Evolutionary conservation across 2,888 invertebrate species (phyloP).

Genomic region (Sarcophaga carnaria): DNA sequence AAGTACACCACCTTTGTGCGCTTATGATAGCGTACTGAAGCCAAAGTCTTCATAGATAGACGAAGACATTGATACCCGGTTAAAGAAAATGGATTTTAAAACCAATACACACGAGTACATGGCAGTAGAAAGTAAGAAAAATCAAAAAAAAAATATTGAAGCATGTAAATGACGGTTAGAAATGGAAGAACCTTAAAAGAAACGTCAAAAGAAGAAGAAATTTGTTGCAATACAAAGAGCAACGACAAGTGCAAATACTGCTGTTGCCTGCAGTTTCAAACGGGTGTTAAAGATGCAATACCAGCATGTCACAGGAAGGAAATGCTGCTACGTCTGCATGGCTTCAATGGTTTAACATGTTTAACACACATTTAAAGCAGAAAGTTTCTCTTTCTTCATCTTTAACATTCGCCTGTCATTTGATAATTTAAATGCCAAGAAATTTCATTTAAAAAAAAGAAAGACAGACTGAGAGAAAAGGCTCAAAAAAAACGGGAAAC

Average conservation of each 20-base stretch:
- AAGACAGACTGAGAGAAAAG: not conserved
- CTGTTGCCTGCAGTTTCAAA: not conserved
- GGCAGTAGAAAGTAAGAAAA: no score
- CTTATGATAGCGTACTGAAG: not conserved
- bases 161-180: no score
- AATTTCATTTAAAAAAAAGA: not conserved
- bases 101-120: no score
- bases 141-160: no score
- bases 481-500: not conserved
- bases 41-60: constrained; percentile 33
- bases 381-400: not conserved
- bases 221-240: no score
- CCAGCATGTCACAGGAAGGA: constrained; percentile 58
- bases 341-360: constrained; percentile 48
- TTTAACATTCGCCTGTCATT: no score
- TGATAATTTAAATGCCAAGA: constrained; percentile 44
- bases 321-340: constrained; percentile 41
- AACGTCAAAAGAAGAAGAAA: no score
- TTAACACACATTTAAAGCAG: not conserved
- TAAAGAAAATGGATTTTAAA: no score
- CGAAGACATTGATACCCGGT: constrained; percentile 46
- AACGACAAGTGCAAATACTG: no score
- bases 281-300: not conserved
- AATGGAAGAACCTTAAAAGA: no score
- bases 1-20: no score